These are phyloP conservation scores for Diachrysia chrysitis DNA, from an alignment of 2,888 invertebrate species.

Conservation along the genomic window DNA sequence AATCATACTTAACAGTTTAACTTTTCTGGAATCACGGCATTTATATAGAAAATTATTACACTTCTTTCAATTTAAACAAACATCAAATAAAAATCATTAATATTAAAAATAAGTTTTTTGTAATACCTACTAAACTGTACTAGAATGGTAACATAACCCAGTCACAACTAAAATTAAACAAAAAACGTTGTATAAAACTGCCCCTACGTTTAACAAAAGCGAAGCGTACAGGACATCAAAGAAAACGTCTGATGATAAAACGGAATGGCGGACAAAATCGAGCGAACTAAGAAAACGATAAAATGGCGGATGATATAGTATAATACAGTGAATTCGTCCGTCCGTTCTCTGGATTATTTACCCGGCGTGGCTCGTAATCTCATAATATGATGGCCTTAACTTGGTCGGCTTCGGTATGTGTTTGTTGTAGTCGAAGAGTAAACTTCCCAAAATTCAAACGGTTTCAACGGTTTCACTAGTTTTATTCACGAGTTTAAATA, in stretches of 20 bases:
- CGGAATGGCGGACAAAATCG: constrained; percentile 25
- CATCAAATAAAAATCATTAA: no score
- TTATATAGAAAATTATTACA: no score
- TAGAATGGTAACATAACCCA: no score
- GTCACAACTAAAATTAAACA: not conserved
- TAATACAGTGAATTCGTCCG: constrained; percentile 44
- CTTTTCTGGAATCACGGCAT: no score
- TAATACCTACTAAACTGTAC: no score
- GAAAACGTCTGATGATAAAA: constrained; percentile 28
- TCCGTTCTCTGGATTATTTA: constrained; percentile 50
- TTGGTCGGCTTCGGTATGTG: constrained; percentile 57
- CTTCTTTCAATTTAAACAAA: no score
- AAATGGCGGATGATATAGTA: constrained; percentile 44
- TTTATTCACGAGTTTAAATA: not conserved
- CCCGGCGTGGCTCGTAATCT: constrained; percentile 57
- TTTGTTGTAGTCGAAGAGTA: constrained; percentile 41
- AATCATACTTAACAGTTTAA: no score
- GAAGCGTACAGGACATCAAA: constrained; percentile 20
- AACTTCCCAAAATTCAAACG: constrained; percentile 46
- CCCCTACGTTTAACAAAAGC: constrained; percentile 20
- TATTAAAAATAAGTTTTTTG: no score
- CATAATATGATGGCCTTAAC: constrained; percentile 59
- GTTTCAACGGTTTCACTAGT: no score
- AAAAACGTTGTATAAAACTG: not conserved
- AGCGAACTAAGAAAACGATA: constrained; percentile 28